phyloP scores from a whole-genome alignment of 2,888 invertebrate genomes.

The Smittia sp. region DNA sequence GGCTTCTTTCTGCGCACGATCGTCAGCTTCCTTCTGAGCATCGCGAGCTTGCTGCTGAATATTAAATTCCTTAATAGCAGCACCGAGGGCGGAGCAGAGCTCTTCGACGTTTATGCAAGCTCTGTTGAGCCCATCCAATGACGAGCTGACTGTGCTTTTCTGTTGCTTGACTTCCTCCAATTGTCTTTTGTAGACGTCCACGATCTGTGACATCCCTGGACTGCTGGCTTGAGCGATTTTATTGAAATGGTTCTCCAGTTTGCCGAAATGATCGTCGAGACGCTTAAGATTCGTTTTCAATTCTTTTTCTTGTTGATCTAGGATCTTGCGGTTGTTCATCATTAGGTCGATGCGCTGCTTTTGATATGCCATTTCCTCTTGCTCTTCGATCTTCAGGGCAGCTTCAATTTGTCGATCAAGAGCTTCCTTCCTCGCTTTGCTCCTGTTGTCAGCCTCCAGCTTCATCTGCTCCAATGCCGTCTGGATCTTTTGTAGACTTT shows the following conservation, averaged over 20 bases:
- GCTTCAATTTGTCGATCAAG: neutral
- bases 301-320: conserved; percentile 13
- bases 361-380: conserved; percentile 7
- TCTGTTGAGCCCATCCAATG: neutral
- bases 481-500: neutral
- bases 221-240: neutral
- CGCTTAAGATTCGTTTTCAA: neutral
- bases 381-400: neutral
- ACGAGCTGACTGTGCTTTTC: neutral
- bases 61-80: neutral
- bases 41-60: neutral
- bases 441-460: neutral
- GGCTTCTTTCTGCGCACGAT: neutral
- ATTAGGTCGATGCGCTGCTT: neutral
- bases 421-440: neutral
- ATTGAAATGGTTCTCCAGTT: neutral
- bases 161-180: neutral
- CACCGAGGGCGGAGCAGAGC: neutral
- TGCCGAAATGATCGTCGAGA: neutral
- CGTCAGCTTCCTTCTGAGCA: conserved; percentile 26
- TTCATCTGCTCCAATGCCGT: neutral
- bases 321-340: conserved; percentile 10
- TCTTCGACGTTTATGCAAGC: neutral
- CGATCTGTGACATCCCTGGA: conserved; percentile 7
- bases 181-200: conserved; percentile 6